phyloP scores from a whole-genome alignment of 2,888 invertebrate species.

The Agrochola lychnidis region DNA sequence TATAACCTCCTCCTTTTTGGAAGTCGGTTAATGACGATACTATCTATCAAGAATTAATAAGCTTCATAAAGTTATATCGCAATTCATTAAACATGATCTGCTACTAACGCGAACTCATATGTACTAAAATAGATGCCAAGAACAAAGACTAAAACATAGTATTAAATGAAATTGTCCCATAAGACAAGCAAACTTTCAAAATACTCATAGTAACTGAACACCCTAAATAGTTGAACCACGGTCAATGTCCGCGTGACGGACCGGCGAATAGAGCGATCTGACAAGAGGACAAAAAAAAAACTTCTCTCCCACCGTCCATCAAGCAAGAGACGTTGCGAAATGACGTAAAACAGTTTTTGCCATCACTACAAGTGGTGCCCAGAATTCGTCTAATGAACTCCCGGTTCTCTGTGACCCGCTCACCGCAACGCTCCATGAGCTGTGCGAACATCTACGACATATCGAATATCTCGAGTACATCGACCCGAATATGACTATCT shows the following conservation, averaged over 20 bases:
- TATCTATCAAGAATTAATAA: constrained; percentile 14
- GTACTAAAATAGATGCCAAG: constrained; percentile 25
- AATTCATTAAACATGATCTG: constrained; percentile 36
- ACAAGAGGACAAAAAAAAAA: constrained; percentile 85
- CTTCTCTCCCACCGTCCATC: constrained; percentile 78
- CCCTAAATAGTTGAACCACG: constrained; percentile 84
- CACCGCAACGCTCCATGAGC: constrained; percentile 75
- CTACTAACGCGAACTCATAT: background rate
- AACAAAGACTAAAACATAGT: constrained; percentile 21
- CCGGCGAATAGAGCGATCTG: constrained; percentile 83
- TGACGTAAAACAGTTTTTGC: constrained; percentile 86
- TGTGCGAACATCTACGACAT: constrained; percentile 77
- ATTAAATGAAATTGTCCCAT: background rate
- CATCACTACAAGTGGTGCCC: constrained; percentile 74
- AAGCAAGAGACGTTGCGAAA: constrained; percentile 77
- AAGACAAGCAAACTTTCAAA: constrained; percentile 28
- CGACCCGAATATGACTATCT: constrained; percentile 76
- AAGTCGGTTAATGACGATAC: no score
- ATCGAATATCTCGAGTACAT: constrained; percentile 81
- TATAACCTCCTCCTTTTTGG: no score
- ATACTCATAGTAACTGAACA: constrained; percentile 77
- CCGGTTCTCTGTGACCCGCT: constrained; percentile 76
- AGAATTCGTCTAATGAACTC: constrained; percentile 82
- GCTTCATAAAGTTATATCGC: constrained; percentile 20
- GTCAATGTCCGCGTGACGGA: constrained; percentile 87